Conservation (phyloP, 2,888 invertebrate genomes). For the Hypolimnas misippus region DNA sequence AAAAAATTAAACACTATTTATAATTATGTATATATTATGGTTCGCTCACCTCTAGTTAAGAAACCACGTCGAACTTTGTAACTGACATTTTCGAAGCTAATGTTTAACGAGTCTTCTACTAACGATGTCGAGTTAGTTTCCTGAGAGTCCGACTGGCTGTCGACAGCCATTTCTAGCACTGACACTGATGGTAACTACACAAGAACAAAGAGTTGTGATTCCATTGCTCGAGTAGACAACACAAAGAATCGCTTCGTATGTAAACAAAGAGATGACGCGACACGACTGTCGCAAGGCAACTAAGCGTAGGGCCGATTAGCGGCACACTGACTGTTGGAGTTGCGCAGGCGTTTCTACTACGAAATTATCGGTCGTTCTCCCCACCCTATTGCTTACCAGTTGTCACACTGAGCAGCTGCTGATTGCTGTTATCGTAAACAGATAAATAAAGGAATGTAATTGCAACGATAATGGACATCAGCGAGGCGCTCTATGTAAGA, state of each 20-base stretch:
- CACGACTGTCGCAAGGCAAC: slow-evolving; percentile 51
- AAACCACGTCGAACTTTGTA: slow-evolving; percentile 86
- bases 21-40: slow-evolving; percentile 35
- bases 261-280: slow-evolving; percentile 65
- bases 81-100: slow-evolving; percentile 87
- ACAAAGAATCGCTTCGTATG: slow-evolving; percentile 66
- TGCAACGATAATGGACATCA: slow-evolving; percentile 9
- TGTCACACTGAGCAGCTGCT: slow-evolving; percentile 52
- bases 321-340: slow-evolving; percentile 47
- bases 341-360: slow-evolving; percentile 43
- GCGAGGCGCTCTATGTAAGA: neutral
- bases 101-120: slow-evolving; percentile 81
- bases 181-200: slow-evolving; percentile 47
- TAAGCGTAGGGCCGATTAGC: slow-evolving; percentile 47
- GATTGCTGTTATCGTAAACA: slow-evolving; percentile 50
- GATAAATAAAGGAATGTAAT: slow-evolving; percentile 30
- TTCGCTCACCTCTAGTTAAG: slow-evolving; percentile 77
- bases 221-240: slow-evolving; percentile 59
- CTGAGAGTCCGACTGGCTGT: slow-evolving; percentile 66
- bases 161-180: slow-evolving; percentile 63
- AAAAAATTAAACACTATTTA: slow-evolving; percentile 34
- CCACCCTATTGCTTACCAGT: slow-evolving; percentile 57
- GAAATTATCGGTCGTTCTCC: slow-evolving; percentile 73
- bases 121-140: slow-evolving; percentile 71
- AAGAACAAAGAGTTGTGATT: slow-evolving; percentile 50